Base-by-base conservation (phyloP, 2,888 invertebrate genomes). In the Ormyrus rosae region DNA sequence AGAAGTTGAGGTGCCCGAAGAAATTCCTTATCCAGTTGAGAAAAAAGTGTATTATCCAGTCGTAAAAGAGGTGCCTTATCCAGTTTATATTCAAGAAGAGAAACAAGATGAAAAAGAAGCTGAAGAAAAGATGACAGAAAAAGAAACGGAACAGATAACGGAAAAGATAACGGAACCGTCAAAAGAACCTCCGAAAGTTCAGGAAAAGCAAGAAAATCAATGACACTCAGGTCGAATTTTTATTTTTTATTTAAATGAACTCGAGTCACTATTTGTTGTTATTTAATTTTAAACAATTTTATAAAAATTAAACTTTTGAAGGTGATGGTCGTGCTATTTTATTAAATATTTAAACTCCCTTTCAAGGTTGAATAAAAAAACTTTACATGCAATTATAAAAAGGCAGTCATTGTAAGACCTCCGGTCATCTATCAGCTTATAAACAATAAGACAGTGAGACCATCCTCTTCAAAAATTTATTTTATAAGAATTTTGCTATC, bases 1-100 rank as follows among this genome's bases (percentile, higher is more conserved):
- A 0, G 94, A 94, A 85, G 95, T 95, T 2, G 94, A 95, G 89
- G 95, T 95, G 48, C 95, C 93, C 9, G 93, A 94, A 56, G 95
- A 95, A 13, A 93, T 93, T 8, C 95, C 95, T 46, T 95, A 95
- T 89, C 94, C 94, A 34, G 94, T 95, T 0, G 93, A 94, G 86
- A 94, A 94, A 87, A 92, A 94, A 56, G 92, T 95, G 10, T 94
- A 94, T 0, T 93, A 93, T 87, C 93, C 94, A 11, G 94, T 88
- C 19, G 86, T 88, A 91, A 93, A 94, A 91, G 94, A 94, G 83
- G 94, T 95, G 55, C 90, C 95, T 0, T 93, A 94, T 85, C 92
- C 92, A 11, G 92, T 92, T 7, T 91, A 91, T 84, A 90, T 91
- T 63, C 91, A 89, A 55, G 92, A 89, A 53, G 92, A 93, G 7